Base-by-base conservation (phyloP, 2,113 vertebrate species). In the Trogon surrucura region DNA sequence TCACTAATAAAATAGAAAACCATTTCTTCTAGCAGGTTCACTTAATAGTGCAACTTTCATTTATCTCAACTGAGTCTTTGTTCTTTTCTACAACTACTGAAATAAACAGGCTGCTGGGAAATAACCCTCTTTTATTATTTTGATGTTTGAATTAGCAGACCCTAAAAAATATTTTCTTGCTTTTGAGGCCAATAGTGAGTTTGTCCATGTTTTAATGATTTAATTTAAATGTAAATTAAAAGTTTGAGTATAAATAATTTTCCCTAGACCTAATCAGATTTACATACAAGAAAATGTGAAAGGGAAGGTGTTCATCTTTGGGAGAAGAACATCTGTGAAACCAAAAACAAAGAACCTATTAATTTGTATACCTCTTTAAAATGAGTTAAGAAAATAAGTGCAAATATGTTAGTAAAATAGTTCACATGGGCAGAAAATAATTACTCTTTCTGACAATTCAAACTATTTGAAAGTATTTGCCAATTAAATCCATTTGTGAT, bases 161-260 rank as follows among this genome's bases (percentile, higher is more conserved):
- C 11, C 7, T 70, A 45, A 50, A 79, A 73, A 50, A n/a, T 5
- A 3, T 8, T 34, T 78, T 80, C 11, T 77, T 94, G 22, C 41
- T 79, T 90, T 91, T 13, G 2, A 47, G 21, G 22, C 4, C 13
- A 57, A 20, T 88, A 78, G 86, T 72, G 21, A 94, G 3, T 82
- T 67, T 36, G 47, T 13, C 48, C 6, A 57, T 64, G 4, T 88
- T 95, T 93, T 74, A 95, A 90, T 84, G 57, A 91, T 45, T 90
- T 95, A 78, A 95, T 95, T 90, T 88, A 96, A 86, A 95, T 86
- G 80, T 47, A 96, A 96, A 96, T 90, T 2, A 84, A 90, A 93
- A 84, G 25, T 64, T 62, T 73, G 10, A 56, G 6, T 23, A 56
- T 56, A 89, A 70, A 71, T 56, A 30, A 36, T 85, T 93, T 88